Conservation (phyloP, 1,140 invertebrate species). For the Drosophila kikkawai region DNA sequence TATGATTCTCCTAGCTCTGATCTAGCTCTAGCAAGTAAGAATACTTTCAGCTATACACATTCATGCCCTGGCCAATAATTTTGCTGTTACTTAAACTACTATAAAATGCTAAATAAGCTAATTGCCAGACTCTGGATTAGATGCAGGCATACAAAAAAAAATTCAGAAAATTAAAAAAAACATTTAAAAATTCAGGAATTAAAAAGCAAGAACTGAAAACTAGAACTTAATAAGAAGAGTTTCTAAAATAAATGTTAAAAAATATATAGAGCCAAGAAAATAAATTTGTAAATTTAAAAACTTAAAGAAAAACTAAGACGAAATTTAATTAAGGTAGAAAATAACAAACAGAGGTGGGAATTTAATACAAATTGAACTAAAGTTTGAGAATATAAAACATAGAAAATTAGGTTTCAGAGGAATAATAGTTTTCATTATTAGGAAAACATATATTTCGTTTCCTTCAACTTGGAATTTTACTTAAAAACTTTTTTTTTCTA, state of each 20-base stretch:
- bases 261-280: not conserved
- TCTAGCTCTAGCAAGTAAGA: not conserved
- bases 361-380: no score
- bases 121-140: constrained; percentile 26
- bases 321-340: not conserved
- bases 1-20: constrained; percentile 1
- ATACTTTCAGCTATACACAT: not conserved
- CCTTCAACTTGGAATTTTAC: not conserved
- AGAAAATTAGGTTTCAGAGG: no score
- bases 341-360: no score
- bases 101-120: not conserved
- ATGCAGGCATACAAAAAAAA: constrained; percentile 59
- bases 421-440: not conserved
- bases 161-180: constrained; percentile 42
- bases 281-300: not conserved
- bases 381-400: not conserved
- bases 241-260: not conserved
- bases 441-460: not conserved
- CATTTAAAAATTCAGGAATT: constrained; percentile 17
- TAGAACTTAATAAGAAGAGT: not conserved
- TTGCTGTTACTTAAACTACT: not conserved
- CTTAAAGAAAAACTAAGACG: not conserved
- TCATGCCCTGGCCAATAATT: constrained; percentile 16
- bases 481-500: not conserved
- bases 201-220: constrained; percentile 3